phyloP scores from a whole-genome alignment of 2,113 vertebrate species.

The Microcebus ravelobensis region DNA sequence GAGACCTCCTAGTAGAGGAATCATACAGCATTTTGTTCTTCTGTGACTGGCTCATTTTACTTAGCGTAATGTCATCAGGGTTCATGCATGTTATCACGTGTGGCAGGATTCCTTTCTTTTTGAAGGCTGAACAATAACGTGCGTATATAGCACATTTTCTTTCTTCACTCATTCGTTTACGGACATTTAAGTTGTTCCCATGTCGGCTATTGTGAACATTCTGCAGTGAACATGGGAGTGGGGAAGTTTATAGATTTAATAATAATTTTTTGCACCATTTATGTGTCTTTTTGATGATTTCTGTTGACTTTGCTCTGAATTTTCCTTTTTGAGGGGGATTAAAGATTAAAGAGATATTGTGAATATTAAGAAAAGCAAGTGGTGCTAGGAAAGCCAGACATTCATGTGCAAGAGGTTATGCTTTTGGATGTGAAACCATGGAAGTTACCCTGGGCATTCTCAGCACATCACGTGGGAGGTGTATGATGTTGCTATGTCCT shows the following conservation, averaged over 20 bases:
- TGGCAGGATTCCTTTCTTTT: neutral
- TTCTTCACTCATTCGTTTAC: neutral
- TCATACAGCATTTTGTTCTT: accelerated
- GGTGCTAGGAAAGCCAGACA: neutral
- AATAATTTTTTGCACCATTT: no score
- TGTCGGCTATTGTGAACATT: neutral
- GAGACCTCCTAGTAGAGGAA: accelerated
- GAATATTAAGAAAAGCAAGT: no score
- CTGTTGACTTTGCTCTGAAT: no score
- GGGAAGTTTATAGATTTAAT: neutral
- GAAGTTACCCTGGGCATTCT: neutral
- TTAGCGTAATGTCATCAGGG: neutral
- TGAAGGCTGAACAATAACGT: accelerated
- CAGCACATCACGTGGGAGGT: accelerated
- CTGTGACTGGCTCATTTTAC: neutral
- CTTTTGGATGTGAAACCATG: no score
- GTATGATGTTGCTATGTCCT: accelerated
- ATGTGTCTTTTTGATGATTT: no score
- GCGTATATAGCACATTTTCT: neutral
- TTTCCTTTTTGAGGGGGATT: no score
- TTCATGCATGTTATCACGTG: accelerated
- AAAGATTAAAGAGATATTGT: no score
- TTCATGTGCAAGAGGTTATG: no score
- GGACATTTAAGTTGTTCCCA: neutral
- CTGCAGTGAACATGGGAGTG: accelerated